These are phyloP conservation scores for Ormyrus labotus DNA, from an alignment of 2,888 invertebrate genomes.

Conservation along the genomic window DNA sequence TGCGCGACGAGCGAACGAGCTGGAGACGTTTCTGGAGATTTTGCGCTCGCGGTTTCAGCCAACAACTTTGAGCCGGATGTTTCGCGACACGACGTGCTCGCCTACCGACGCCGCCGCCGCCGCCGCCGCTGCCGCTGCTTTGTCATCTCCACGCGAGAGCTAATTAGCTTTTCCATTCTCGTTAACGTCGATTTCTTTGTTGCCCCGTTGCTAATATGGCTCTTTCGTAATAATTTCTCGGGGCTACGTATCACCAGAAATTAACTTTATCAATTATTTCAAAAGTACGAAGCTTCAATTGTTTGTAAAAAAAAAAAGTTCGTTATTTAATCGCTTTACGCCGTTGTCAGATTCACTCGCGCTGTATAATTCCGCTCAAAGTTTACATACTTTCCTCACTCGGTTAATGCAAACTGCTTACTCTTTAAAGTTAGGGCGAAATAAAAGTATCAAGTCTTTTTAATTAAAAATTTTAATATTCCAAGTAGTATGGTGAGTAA, in stretches of 20 bases:
- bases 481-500: too few species aligned
- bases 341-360: too few species aligned
- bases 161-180: constrained; percentile 53
- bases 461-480: too few species aligned
- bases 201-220: background rate
- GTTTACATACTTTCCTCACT: too few species aligned
- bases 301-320: too few species aligned
- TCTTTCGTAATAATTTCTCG: background rate
- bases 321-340: too few species aligned
- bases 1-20: background rate
- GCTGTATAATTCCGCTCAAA: too few species aligned
- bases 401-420: too few species aligned
- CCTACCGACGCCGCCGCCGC: background rate
- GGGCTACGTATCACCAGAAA: background rate
- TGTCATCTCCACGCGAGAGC: background rate
- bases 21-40: constrained; percentile 18
- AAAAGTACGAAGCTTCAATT: too few species aligned
- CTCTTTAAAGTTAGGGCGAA: too few species aligned
- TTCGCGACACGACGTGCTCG: constrained; percentile 9
- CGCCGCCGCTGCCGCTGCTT: background rate
- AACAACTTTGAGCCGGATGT: constrained; percentile 38
- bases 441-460: too few species aligned
- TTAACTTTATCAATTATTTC: too few species aligned
- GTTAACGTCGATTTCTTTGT: constrained; percentile 38
- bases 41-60: constrained; percentile 8